phyloP scores from a whole-genome alignment of 1,140 invertebrate species.

The Sycophila sp. region DNA sequence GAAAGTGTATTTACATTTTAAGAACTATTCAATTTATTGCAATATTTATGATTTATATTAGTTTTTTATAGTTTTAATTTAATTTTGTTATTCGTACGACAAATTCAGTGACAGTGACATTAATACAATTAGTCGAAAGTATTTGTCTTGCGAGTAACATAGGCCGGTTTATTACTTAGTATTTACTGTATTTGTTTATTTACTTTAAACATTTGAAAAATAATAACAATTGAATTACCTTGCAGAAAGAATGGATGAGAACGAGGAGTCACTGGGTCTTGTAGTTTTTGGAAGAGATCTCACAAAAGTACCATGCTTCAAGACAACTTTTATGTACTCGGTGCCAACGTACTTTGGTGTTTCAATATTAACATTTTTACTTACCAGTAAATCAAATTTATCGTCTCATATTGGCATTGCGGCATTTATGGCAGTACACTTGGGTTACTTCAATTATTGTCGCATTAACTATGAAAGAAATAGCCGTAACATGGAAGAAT shows the following conservation, averaged over 20 bases:
- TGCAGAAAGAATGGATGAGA: constrained; percentile 7
- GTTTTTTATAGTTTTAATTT: too few relatives aligned
- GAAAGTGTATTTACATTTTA: too few relatives aligned
- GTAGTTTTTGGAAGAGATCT: constrained; percentile 35
- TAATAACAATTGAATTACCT: too few relatives aligned
- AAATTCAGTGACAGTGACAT: too few relatives aligned
- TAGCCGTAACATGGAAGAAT: background rate
- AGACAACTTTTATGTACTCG: constrained; percentile 40
- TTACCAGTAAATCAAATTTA: constrained; percentile 38
- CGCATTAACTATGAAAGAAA: background rate
- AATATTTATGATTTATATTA: too few relatives aligned
- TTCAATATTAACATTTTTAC: constrained; percentile 37
- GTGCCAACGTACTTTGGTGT: constrained; percentile 37
- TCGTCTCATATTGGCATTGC: constrained; percentile 40
- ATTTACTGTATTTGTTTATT: too few relatives aligned
- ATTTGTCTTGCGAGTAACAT: too few relatives aligned
- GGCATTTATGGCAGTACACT: constrained; percentile 28
- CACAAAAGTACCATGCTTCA: constrained; percentile 41
- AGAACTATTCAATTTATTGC: too few relatives aligned
- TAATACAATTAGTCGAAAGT: too few relatives aligned
- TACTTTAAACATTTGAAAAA: too few relatives aligned
- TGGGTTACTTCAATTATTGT: constrained; percentile 36
- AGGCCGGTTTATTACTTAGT: too few relatives aligned
- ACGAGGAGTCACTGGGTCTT: background rate
- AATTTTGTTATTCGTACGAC: too few relatives aligned